Evolutionary conservation across 1,140 invertebrate species (phyloP), one percentile per base, ranked within the genome.

Genomic region (Monochamus saltuarius): DNA sequence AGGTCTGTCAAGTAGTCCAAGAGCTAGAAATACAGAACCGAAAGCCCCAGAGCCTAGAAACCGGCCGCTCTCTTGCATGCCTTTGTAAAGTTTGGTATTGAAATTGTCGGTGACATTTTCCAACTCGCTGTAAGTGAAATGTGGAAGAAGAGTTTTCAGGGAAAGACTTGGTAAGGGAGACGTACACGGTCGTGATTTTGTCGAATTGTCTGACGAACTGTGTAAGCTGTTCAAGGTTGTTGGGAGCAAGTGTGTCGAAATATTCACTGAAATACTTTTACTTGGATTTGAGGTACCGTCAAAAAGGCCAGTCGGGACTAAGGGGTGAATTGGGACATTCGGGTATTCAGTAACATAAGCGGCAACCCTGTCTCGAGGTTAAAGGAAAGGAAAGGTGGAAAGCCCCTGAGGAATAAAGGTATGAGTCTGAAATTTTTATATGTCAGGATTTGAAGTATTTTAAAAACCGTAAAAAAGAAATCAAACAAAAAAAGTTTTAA

Each of bases 31-130:
- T 1, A 90, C 88, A 47, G 81, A 81, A 11, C 88, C 88, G 78
- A 87, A 89, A 8, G 85, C 87, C 47, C 88, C 88, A 61, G 78
- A 79, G 3, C 88, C 88, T 56, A 90, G 77, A 65, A 80, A 79
- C 10, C 79, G 73, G 37, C 77, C 78, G 43, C 65, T 71, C 14
- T 62, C 38, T 7, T 62, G 37, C 9, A 51, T 7, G 2, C 34
- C 17, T 49, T 9, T 62, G 54, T 57, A 66, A 14, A 56, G 65
- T 35, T 51, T 46, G 8, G 77, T 69, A 54, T 70, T 64, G 55
- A 80, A 80, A 56, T 72, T 52, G 58, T 77, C 66, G 7, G 77
- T 79, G 4, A 68, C 64, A 11, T 62, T 54, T 68, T 78, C 68
- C n/a, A 84, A 65, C 35, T 79, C 62, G 1, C 45, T 19, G 62